Percentiles rank a stretch among this genome's conserved stretches.
These are phyloP conservation scores for Oreotrochilus melanogaster DNA, from an alignment of 2,113 vertebrate species.

Conservation along the genomic window DNA sequence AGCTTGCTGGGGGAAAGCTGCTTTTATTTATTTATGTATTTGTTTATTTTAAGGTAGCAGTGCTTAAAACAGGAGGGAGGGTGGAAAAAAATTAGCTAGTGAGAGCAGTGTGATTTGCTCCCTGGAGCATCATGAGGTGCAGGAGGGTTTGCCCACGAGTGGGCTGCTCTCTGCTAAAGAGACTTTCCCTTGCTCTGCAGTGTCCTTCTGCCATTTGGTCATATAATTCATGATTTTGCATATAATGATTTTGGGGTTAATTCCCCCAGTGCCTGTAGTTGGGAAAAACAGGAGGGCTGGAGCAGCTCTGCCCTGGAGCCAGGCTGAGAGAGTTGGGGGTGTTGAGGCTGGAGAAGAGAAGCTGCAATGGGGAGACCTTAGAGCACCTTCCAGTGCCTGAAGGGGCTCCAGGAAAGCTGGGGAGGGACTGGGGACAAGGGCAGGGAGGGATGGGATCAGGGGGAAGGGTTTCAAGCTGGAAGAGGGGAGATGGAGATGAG, in stretches of 20 bases:
- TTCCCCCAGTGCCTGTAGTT: accelerated
- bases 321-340: no score
- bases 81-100: neutral
- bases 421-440: no score
- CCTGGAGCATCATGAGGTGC: neutral
- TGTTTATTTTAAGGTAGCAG: neutral
- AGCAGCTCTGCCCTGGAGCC: no score
- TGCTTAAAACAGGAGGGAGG: neutral
- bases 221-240: accelerated
- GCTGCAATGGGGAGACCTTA: no score
- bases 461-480: no score
- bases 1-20: neutral
- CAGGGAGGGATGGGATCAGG: no score
- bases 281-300: neutral
- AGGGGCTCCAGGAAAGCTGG: no score
- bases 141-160: neutral
- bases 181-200: neutral
- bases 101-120: neutral
- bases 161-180: neutral
- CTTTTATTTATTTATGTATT: no score
- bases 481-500: no score
- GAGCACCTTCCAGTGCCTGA: no score
- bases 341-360: no score
- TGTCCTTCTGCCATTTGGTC: neutral
- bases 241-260: neutral